These are phyloP conservation scores for Montipora capricornis DNA, from an alignment of 64 coral and sea anemone genomes.

Conservation along the genomic window DNA sequence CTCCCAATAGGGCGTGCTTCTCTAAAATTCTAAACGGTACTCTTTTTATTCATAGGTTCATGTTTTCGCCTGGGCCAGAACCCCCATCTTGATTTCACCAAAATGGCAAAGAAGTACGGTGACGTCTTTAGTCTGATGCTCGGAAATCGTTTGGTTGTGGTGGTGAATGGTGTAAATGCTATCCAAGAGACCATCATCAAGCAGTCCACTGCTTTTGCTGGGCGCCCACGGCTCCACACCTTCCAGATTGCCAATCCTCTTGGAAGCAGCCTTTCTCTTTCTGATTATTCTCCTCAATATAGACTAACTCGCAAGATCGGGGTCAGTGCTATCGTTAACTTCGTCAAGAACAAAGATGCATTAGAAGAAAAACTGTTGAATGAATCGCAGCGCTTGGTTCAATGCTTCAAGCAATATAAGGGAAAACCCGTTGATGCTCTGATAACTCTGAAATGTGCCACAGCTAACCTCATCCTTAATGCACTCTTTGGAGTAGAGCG, in stretches of 20 bases:
- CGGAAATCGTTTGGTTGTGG: slow-evolving; percentile 78
- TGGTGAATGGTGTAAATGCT: slow-evolving; percentile 63
- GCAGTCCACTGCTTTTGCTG: slow-evolving; percentile 75
- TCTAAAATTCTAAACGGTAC: not conserved
- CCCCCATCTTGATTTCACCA: slow-evolving; percentile 60
- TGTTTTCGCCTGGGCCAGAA: slow-evolving; percentile 69
- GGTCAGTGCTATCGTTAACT: slow-evolving; percentile 71
- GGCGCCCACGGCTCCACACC: slow-evolving; percentile 62
- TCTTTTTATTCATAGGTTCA: slow-evolving; percentile 39
- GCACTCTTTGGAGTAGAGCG: slow-evolving; percentile 58
- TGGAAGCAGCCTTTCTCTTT: slow-evolving; percentile 27
- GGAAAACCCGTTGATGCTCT: slow-evolving; percentile 66
- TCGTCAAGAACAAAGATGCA: slow-evolving; percentile 47
- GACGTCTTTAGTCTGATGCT: slow-evolving; percentile 77
- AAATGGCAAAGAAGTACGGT: slow-evolving; percentile 78
- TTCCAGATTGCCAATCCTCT: slow-evolving; percentile 42
- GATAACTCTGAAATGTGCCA: slow-evolving; percentile 43
- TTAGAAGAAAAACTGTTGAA: slow-evolving; percentile 54
- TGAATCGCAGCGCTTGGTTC: slow-evolving; percentile 63
- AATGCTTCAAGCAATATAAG: slow-evolving; percentile 40
- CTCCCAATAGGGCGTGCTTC: not conserved
- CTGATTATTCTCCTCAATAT: not conserved
- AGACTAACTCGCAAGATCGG: slow-evolving; percentile 44
- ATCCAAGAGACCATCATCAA: slow-evolving; percentile 82
- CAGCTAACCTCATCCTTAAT: slow-evolving; percentile 55